Base-by-base conservation (phyloP, 2,797 vertebrate species). In the Sebastes paucispinis region DNA sequence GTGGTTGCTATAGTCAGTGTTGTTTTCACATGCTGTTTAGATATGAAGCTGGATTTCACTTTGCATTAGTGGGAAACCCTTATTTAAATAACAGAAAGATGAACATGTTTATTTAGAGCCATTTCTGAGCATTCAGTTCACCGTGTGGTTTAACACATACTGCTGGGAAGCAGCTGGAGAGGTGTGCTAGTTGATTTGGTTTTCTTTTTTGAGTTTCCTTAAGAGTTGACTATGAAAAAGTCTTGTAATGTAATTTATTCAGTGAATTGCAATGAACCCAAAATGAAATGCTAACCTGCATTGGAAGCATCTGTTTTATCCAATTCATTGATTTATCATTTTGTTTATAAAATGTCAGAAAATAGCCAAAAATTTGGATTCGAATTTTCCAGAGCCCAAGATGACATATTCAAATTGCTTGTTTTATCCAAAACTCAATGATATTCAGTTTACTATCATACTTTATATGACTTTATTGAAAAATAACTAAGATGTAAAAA, bases 31-130 rank as follows among this genome's bases (percentile, higher is more conserved):
- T 55, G 16, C 18, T 58, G 25, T 65, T 59, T 13, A 72, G 54
- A 24, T 57, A 57, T 75, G 22, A 76, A 63, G 54, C 24, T 31
- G 32, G 25, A 69, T 83, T 88, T 81, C 32, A 80, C 43, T 69
- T 76, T 73, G n/a, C 13, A 57, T 43, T 39, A 12, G 5, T 65
- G 47, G 11, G 22, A 6, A 68, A 62, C 3, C 10, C 20, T 60
- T 47, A 50, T 72, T 32, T 76, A 57, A 73, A 66, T 54, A 60
- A 55, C 4, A 36, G 3, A 12, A 57, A 4, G 24, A 59, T 57
- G 47, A 62, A 34, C 4, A 18, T 36, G 31, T 31, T 65, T 13
- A 69, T 34, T 16, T 60, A 5, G 11, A 72, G 14, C 8, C 6
- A 54, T 27, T 58, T 3, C 2, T 13, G 9, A 22, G 13, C 8